Conservation (phyloP, 2,797 vertebrate genomes). For the Anomalospiza imberbis region DNA sequence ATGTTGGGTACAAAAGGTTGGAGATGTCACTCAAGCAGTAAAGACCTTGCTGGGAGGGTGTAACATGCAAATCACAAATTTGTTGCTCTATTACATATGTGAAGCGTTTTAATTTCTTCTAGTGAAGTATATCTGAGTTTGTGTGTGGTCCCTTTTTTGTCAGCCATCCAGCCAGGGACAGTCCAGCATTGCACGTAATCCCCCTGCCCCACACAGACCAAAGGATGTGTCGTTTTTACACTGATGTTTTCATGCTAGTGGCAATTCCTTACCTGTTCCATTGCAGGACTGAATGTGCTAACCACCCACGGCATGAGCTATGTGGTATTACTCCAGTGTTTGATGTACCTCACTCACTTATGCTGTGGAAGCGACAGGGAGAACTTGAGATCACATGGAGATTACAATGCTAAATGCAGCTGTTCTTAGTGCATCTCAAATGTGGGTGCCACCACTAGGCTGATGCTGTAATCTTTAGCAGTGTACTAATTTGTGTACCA, state of each 20-base stretch:
- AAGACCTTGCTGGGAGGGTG: neutral
- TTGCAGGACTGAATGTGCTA: neutral
- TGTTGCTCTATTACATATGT: neutral
- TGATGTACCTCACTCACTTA: rapidly evolving
- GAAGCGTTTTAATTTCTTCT: neutral
- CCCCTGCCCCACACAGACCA: neutral
- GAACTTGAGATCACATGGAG: neutral
- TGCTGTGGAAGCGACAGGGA: neutral
- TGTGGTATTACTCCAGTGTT: neutral
- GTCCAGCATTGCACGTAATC: neutral
- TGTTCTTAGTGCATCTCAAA: neutral
- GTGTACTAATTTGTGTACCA: neutral
- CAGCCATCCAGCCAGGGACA: neutral
- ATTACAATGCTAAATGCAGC: neutral
- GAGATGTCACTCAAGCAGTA: neutral
- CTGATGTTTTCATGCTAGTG: neutral
- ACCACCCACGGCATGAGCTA: neutral
- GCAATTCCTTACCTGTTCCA: neutral
- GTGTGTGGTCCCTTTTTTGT: neutral
- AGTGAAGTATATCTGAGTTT: neutral
- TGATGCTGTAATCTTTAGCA: neutral
- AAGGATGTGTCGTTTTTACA: neutral
- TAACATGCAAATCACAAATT: neutral
- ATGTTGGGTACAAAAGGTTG: neutral
- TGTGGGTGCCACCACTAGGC: neutral